These are phyloP conservation scores for Thecophora atra DNA, from an alignment of 2,888 invertebrate species.

Conservation along the genomic window DNA sequence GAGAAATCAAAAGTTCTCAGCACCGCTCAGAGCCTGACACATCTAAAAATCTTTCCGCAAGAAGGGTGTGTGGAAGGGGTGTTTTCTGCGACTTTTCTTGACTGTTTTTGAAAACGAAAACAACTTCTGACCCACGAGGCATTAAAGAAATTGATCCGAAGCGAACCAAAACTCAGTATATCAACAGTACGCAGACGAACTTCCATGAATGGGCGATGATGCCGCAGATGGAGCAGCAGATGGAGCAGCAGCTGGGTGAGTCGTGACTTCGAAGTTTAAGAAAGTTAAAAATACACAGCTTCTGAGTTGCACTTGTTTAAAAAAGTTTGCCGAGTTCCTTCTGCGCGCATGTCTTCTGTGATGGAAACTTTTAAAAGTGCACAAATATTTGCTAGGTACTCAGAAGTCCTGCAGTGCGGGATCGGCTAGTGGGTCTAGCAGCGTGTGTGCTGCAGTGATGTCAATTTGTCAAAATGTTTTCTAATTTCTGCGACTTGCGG, in stretches of 20 bases:
- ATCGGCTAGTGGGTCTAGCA: background rate
- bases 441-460: slow-evolving; percentile 15
- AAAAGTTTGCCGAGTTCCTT: too few relatives aligned
- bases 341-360: too few relatives aligned
- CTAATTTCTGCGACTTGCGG: background rate
- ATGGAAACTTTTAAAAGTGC: slow-evolving; percentile 25
- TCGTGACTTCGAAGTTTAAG: background rate
- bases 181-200: slow-evolving; percentile 24
- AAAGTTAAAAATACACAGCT: background rate
- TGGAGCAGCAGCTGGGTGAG: background rate
- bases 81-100: slow-evolving; percentile 14
- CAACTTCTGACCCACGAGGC: slow-evolving; percentile 12
- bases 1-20: background rate
- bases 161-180: slow-evolving; percentile 23
- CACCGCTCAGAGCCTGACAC: background rate
- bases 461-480: slow-evolving; percentile 22
- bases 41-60: background rate
- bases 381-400: slow-evolving; percentile 20
- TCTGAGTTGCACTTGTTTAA: background rate
- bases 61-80: background rate
- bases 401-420: background rate
- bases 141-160: slow-evolving; percentile 5
- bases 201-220: too few relatives aligned
- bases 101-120: background rate
- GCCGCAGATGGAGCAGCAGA: too few relatives aligned